These are phyloP conservation scores for Cerastis leucographa DNA, from an alignment of 2,888 invertebrate genomes.

Conservation along the genomic window DNA sequence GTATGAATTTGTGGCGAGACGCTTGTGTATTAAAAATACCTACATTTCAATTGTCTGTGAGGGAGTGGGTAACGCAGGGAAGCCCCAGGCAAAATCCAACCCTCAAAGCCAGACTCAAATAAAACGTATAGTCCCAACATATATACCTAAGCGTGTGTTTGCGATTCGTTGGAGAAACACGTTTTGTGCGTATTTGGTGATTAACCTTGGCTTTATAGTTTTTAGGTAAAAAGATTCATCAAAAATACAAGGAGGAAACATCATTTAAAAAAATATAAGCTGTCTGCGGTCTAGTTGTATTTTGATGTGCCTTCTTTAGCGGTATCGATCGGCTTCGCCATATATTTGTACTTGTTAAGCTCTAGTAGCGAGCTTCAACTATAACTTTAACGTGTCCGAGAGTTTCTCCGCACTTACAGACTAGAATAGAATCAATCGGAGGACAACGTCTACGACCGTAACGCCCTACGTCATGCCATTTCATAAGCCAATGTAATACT, in stretches of 20 bases:
- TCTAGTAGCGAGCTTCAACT: conserved; percentile 31
- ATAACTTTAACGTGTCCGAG: conserved; percentile 44
- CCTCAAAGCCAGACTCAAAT: conserved; percentile 14
- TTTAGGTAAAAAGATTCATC: conserved; percentile 2
- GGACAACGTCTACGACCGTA: conserved; percentile 58
- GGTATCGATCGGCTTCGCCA: conserved; percentile 2
- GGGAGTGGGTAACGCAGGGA: background rate
- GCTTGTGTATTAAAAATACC: conserved; percentile 33
- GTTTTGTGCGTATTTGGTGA: conserved; percentile 4
- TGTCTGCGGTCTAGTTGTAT: background rate
- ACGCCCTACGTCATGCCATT: conserved; percentile 60
- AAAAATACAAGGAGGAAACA: background rate
- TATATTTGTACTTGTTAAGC: conserved; percentile 4
- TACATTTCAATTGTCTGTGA: conserved; percentile 25
- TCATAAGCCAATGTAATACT: conserved; percentile 60
- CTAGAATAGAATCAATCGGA: conserved; percentile 78
- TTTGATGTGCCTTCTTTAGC: background rate
- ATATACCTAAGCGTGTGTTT: background rate
- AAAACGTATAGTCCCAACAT: conserved; percentile 6
- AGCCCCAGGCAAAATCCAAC: conserved; percentile 17
- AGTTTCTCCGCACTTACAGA: conserved; percentile 68
- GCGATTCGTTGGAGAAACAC: conserved; percentile 12
- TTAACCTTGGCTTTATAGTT: conserved; percentile 4
- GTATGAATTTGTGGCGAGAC: conserved; percentile 19
- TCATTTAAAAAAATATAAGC: background rate